phyloP scores from a whole-genome alignment of 2,113 vertebrate species.

The Alectura lathami region DNA sequence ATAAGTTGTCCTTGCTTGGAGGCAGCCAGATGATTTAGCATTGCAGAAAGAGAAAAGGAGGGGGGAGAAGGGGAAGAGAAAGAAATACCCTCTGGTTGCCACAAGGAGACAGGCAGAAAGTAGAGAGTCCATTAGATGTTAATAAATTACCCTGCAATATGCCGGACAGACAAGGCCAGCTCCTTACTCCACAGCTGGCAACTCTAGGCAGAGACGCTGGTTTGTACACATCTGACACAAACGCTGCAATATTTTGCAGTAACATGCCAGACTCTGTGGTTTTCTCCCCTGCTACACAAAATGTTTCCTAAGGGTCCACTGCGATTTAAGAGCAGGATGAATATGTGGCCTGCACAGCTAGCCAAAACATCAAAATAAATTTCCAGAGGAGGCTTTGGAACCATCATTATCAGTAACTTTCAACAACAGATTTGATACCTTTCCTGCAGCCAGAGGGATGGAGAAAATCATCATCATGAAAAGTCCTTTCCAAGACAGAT shows the following conservation, averaged over 20 bases:
- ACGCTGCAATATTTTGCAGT: background rate
- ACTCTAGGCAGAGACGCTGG: background rate
- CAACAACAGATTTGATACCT: background rate
- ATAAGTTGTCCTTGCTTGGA: slow-evolving; percentile 37
- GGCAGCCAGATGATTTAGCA: slow-evolving; percentile 46
- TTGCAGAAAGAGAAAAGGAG: background rate
- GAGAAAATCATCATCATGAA: background rate
- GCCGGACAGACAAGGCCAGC: background rate
- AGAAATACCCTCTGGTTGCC: background rate
- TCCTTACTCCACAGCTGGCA: slow-evolving; percentile 21
- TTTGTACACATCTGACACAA: background rate
- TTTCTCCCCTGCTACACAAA: background rate
- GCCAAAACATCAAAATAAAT: slow-evolving; percentile 34
- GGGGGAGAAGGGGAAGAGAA: background rate
- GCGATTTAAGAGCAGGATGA: background rate
- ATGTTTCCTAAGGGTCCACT: background rate
- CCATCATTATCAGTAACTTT: background rate
- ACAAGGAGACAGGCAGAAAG: slow-evolving; percentile 22
- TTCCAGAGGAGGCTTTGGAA: background rate
- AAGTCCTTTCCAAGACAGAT: background rate
- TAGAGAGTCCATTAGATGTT: slow-evolving; percentile 24
- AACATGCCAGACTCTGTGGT: fast-evolving
- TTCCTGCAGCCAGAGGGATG: background rate
- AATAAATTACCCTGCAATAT: slow-evolving; percentile 27
- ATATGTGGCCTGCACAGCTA: background rate